Evolutionary conservation across 2,797 vertebrate genomes (phyloP), one percentile per base, ranked within the genome.

Genomic region (Sebastes hubbsi): DNA sequence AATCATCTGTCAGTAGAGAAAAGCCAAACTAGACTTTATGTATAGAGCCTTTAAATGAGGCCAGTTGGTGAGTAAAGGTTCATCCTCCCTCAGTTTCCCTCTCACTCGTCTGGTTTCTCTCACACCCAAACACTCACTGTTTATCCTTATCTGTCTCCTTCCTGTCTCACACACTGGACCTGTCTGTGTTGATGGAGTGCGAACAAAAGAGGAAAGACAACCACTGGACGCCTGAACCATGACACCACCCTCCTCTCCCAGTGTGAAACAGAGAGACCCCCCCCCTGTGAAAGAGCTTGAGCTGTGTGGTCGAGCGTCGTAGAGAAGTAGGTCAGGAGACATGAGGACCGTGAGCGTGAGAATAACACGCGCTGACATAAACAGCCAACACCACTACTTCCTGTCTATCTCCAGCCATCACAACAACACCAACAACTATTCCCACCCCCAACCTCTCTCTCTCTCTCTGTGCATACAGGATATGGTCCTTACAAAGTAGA

Each of bases 271-370:
- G 16, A 75, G 1, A 46, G 14, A 70, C 59, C 74, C 54, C 70
- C 22, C 74, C 54, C 46, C 30, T 7, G 42, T 56, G 58, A 25
- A 59, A 11, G 42, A 73, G 58, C 13, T 8, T 59, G 49, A 56
- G 29, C 52, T 25, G 67, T 36, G 67, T 75, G 69, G 30, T 74
- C 54, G 8, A 32, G 74, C 14, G 5, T 72, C 2, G 1, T 78
- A n/a, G 24, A 75, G 77, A 87, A 88, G 76, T 88, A 71, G 87
- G 85, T 80, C 84, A 87, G 73, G 62, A 88, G 75, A 75, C 81
- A 16, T 55, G 71, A 77, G 52, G 63, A 60, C 76, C 20, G 66
- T 11, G 64, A 73, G 69, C 66, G 70, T 77, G 72, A 78, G 76
- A 80, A 78, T 72, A 84, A 78, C 81, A 68, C 8, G 0, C 6